phyloP scores from a whole-genome alignment of 1,140 invertebrate genomes.

The Drosophila miranda region DNA sequence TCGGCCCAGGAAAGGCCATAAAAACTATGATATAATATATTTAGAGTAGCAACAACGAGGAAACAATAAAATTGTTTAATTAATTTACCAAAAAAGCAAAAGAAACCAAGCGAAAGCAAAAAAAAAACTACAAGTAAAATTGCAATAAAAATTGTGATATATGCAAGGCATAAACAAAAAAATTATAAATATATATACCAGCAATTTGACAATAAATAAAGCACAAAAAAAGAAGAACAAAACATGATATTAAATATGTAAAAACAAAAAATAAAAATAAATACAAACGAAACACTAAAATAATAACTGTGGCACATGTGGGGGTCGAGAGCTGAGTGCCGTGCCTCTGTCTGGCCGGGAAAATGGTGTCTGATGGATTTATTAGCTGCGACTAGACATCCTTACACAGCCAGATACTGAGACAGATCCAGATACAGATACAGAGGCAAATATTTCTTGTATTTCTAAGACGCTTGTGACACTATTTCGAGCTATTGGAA shows the following conservation, averaged over 20 bases:
- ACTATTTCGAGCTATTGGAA: slow-evolving; percentile 53
- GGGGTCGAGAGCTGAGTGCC: slow-evolving; percentile 24
- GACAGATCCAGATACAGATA: slow-evolving; percentile 10
- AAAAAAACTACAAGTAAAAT: slow-evolving; percentile 31
- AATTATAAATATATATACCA: slow-evolving; percentile 49
- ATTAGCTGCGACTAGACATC: slow-evolving; percentile 71
- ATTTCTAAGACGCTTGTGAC: slow-evolving; percentile 50
- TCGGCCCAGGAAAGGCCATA: slow-evolving; percentile 36
- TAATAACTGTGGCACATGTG: slow-evolving; percentile 66
- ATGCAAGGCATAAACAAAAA: slow-evolving; percentile 63
- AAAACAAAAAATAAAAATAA: slow-evolving; percentile 53
- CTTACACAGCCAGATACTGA: slow-evolving; percentile 33
- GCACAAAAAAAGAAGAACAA: slow-evolving; percentile 29
- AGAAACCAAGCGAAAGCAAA: slow-evolving; percentile 40
- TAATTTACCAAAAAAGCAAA: slow-evolving; percentile 53
- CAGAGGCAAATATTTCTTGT: slow-evolving; percentile 7
- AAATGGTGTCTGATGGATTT: slow-evolving; percentile 59
- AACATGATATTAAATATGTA: slow-evolving; percentile 51
- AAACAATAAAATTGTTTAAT: slow-evolving; percentile 74
- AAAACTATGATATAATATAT: slow-evolving; percentile 64
- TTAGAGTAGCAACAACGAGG: slow-evolving; percentile 45
- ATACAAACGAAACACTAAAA: slow-evolving; percentile 51
- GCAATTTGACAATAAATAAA: slow-evolving; percentile 65
- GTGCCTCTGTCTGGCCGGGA: slow-evolving; percentile 47
- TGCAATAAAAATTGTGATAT: slow-evolving; percentile 65